phyloP scores from a whole-genome alignment of 2,888 invertebrate genomes.

The Tromatobia lineatoria region DNA sequence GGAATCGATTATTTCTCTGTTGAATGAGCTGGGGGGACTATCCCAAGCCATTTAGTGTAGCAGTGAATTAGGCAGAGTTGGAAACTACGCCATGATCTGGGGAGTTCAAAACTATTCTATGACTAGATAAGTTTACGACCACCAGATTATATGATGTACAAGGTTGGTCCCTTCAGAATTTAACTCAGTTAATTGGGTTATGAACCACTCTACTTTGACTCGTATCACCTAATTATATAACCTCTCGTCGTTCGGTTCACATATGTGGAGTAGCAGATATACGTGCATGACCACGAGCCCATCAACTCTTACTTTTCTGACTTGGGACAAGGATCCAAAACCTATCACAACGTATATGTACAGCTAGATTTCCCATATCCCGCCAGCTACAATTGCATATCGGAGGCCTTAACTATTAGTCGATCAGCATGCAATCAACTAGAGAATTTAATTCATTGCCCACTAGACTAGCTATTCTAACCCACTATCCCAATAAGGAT shows the following conservation, averaged over 20 bases:
- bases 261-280: conserved; percentile 18
- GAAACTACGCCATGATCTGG: background rate
- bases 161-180: conserved; percentile 15
- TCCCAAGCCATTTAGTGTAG: background rate
- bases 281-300: conserved; percentile 23
- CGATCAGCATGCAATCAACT: conserved; percentile 66
- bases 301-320: conserved; percentile 27
- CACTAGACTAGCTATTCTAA: conserved; percentile 29
- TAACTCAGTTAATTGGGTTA: conserved; percentile 45
- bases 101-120: background rate
- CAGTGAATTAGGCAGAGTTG: conserved; percentile 19
- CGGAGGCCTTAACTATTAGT: conserved; percentile 39
- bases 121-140: conserved; percentile 17
- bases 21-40: background rate
- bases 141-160: background rate
- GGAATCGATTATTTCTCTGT: conserved; percentile 17
- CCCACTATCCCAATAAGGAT: conserved; percentile 59
- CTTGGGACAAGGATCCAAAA: background rate
- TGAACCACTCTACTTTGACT: conserved; percentile 34
- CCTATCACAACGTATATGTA: background rate
- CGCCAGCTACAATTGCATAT: conserved; percentile 22
- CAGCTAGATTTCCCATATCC: conserved; percentile 5
- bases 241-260: background rate
- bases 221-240: conserved; percentile 1
- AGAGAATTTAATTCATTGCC: conserved; percentile 65